Base-by-base conservation (phyloP, 2,888 invertebrate species). In the Eristalinus aeneus region DNA sequence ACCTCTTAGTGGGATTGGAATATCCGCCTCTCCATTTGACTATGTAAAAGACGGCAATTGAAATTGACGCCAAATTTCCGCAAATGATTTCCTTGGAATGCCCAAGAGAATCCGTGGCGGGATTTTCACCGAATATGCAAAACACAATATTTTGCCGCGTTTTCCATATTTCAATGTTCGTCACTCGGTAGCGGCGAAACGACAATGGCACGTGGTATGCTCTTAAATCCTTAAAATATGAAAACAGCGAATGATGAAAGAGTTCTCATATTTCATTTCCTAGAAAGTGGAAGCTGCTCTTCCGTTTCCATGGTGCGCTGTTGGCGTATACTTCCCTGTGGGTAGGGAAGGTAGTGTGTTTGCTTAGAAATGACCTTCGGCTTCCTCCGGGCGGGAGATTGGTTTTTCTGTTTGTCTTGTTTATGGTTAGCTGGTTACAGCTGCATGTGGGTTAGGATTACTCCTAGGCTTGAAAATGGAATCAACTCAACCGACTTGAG, bases 181-280 rank as follows among this genome's bases (percentile, higher is more conserved):
- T 12, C 1, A n/a, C n/a, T 39, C 3, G 39, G n/a, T 1, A 16
- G 16, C 16, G 16, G 16, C 1, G 16, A 46, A 46, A 56, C 68
- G 68, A 56, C 54, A 23, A 22, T 22, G 11, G 63, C 63, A 63
- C 63, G 34, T 16, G 73, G 11, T 54, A 16, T n/a, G 11, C 32
- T 27, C 16, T 73, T 54, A 73, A 63, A 34, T 73, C 63, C 23
- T 54, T 1, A 53, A 34, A 73, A 53, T 54, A 73, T 64, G 73
- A 36, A 9, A 20, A 64, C 12, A 27, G 27, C 12, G 23, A 31
- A 54, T 56, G 3, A 31, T 10, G 34, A 73, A 64, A 34, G 64
- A 74, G 27, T 64, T 56, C 36, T 56, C 46, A 46, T 46, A 8
- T 46, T 16, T 16, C 46, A 8, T 20, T 16, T 16, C 16, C 16